Evolutionary conservation across 1,140 invertebrate species (phyloP), one percentile per base, ranked within the genome.

Genomic region (Coenobita brevimanus): DNA sequence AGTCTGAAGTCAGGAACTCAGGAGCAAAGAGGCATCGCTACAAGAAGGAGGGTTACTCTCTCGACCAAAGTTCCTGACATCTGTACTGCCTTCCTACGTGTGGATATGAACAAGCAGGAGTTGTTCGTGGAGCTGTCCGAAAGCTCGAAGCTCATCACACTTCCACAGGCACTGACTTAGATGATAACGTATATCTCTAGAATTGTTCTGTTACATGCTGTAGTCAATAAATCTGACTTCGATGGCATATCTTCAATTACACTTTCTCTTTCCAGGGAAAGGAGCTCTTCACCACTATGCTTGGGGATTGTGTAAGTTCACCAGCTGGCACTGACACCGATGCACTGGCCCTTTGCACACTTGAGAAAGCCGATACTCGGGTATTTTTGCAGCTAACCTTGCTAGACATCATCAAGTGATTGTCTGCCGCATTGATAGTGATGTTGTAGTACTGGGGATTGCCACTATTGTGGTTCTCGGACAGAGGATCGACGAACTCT

Each of bases 401-500:
- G 33, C 71, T 41, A 24, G 71, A 4, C 71, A 75, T 75, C 27
- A 33, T 41, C 71, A 24, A 75, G 71, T 75, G 71, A 75, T 75
- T 75, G 71, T 75, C 27, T 24, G 27, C 30, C 10, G 21, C 33
- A 75, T 6, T 75, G 71, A 75, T 24, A 75, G 38, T 75, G 71
- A 75, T 41, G 38, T 75, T 15, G 71, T 41, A 33, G 71, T 75
- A 33, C 71, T 75, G 8, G 71, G 30, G 6, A 33, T 75, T 10
- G 10, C 71, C 3, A 75, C 71, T 15, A 24, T 75, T 75, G 71
- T 41, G 24, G 71, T 10, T 21, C 71, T 75, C 10, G 27, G 71
- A 75, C 71, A 75, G 71, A 33, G 21, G 21, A 15, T 75, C 13
- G 71, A 75, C 36, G 71, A 75, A 75, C 71, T 75, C 71, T 75